Percentiles rank a stretch among this genome's conserved stretches.
phyloP scores from a whole-genome alignment of 2,888 invertebrate species.

The Calameuta filiformis region DNA sequence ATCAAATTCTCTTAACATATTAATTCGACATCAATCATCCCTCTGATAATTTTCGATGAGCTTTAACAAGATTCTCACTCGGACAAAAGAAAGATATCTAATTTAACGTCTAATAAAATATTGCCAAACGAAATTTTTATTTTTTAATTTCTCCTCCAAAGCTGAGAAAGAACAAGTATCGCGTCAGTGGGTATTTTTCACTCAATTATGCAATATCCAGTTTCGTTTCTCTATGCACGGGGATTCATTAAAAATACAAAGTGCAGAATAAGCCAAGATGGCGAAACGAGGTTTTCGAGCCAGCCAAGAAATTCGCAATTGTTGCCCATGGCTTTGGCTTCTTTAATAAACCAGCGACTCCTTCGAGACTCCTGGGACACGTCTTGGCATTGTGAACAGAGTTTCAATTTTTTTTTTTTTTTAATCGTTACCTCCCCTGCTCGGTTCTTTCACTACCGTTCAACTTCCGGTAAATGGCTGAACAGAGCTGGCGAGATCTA shows the following conservation, averaged over 20 bases:
- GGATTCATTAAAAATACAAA: not conserved
- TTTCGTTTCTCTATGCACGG: not conserved
- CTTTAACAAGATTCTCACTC: not conserved
- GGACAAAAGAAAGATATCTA: not conserved
- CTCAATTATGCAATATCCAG: not conserved
- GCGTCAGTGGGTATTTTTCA: not conserved
- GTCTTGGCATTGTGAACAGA: not conserved
- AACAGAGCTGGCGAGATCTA: not conserved
- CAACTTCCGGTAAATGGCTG: not conserved
- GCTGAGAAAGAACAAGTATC: not conserved
- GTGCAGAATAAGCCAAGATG: not conserved
- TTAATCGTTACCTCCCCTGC: not conserved
- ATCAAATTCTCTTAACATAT: not conserved
- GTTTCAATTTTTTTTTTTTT: not conserved
- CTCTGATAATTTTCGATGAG: not conserved
- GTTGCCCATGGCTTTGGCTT: not conserved
- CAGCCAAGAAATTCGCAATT: not conserved
- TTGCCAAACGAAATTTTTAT: not conserved
- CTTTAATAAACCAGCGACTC: not conserved
- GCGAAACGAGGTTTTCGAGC: not conserved
- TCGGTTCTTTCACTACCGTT: not conserved
- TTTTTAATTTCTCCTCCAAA: not conserved
- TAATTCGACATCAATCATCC: not conserved
- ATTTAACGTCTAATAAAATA: not conserved
- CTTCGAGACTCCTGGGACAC: not conserved